Base-by-base conservation (phyloP, 2,113 vertebrate species). In the Caloenas nicobarica region DNA sequence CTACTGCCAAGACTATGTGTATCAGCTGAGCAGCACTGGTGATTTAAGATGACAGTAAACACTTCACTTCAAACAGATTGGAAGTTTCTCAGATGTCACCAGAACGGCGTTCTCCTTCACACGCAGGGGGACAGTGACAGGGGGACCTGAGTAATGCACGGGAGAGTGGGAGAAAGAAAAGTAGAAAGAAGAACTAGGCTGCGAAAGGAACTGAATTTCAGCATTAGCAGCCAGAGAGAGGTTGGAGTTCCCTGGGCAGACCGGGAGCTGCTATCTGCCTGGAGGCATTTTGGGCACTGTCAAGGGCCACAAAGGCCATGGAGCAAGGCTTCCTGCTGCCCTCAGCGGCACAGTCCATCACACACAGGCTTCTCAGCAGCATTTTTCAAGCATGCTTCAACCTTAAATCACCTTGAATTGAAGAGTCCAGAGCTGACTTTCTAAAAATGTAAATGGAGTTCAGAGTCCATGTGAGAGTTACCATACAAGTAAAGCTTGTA, bases 301-400 rank as follows among this genome's bases (percentile, higher is more conserved):
- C 11, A 44, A 18, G 17, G 42, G 5, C 22, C 11, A 17, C 34
- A 61, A 53, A 61, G 44, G 18, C 16, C 0, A 0, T 19, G 22
- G 33, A 61, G 24, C 14, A 72, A 71, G 25, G 13, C 12, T 74
- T 78, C 4, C 1, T 42, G 16, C 18, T 71, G 36, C 15, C n/a
- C 21, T 40, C n/a, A 78, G 19, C 31, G 62, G 28, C 38, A 56
- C 23, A 70, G 71, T 6, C 16, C 21, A 23, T 31, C 44, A 24
- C 33, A 44, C 10, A 38, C 7, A 81, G 64, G 33, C 16, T 53
- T 86, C 26, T 28, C 13, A 28, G n/a, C 17, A 62, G 13, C 42
- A 36, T 28, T 94, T 91, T 62, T 10, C 10, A 65, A 86, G 7
- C 24, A 19, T 24, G 16, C 13, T 53, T 73, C 42, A 73, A 46